These are phyloP conservation scores for Tangara arthus DNA, from an alignment of 2,797 vertebrate species.

Conservation along the genomic window DNA sequence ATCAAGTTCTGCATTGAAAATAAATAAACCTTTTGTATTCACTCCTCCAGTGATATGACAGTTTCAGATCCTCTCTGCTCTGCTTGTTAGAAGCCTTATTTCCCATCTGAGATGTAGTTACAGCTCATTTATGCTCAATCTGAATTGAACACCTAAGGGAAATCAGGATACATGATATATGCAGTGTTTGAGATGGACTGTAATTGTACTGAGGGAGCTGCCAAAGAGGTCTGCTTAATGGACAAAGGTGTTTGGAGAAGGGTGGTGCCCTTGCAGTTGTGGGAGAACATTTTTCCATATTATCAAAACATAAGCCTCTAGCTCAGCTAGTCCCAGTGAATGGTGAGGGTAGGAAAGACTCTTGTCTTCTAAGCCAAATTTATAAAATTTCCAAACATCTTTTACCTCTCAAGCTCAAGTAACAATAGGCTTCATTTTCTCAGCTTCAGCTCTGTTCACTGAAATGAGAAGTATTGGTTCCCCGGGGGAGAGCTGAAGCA, in stretches of 20 bases:
- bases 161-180: not conserved
- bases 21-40: not conserved
- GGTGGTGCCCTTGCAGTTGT: not conserved
- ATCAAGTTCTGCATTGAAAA: not conserved
- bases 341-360: not conserved
- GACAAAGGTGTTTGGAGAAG: not conserved
- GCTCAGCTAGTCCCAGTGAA: not conserved
- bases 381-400: conserved; percentile 4
- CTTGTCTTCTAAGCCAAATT: not conserved
- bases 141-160: not conserved
- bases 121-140: not conserved
- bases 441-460: not conserved
- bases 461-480: not conserved
- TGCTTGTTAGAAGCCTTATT: not conserved
- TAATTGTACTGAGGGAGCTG: not conserved
- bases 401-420: not conserved
- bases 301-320: not conserved
- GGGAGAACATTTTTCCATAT: not conserved
- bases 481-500: not conserved
- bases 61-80: not conserved
- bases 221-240: not conserved
- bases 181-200: not conserved
- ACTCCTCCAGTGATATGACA: not conserved
- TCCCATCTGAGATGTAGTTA: not conserved
- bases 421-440: conserved; percentile 36